Percentiles rank a stretch among this genome's conserved stretches.
These are phyloP conservation scores for Meloidogyne floridensis DNA, from an alignment of 1,140 invertebrate genomes.

Conservation along the genomic window DNA sequence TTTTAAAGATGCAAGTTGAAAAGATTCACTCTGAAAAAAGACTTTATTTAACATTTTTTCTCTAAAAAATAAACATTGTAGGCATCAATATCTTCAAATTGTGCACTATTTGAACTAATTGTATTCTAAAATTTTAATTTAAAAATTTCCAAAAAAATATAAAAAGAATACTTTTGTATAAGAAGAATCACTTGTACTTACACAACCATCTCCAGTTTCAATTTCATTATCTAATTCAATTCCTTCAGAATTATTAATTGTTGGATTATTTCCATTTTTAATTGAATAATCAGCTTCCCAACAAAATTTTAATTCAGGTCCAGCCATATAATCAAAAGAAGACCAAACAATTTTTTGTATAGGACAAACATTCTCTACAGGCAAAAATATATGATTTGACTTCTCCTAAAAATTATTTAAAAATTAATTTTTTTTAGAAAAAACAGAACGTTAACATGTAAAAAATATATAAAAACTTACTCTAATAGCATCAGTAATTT, in stretches of 20 bases:
- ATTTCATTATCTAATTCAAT: conserved; percentile 24
- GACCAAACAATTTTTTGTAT: conserved; percentile 48
- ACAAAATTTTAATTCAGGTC: conserved; percentile 43
- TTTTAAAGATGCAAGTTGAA: conserved; percentile 13
- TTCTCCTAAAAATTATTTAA: conserved; percentile 29
- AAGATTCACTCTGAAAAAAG: conserved; percentile 20
- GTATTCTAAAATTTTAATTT: conserved; percentile 27
- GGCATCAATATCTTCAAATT: conserved; percentile 38
- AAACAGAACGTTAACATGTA: no score
- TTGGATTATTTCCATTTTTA: not conserved
- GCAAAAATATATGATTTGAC: conserved; percentile 26
- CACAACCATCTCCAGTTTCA: conserved; percentile 26
- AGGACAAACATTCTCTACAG: conserved; percentile 34
- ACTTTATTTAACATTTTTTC: conserved; percentile 2
- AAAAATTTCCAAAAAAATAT: conserved; percentile 11
- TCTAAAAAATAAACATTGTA: conserved; percentile 22
- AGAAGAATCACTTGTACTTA: conserved; percentile 29
- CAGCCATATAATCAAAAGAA: conserved; percentile 44
- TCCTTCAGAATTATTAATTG: not conserved
- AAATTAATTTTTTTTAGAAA: not conserved
- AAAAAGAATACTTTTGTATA: conserved; percentile 25
- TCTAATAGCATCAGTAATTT: conserved; percentile 39
- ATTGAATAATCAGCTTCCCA: conserved; percentile 40
- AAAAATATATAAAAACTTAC: conserved; percentile 31
- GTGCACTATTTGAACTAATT: conserved; percentile 16